Base-by-base conservation (phyloP, 1,140 invertebrate genomes). In the Lepidostoma basale region DNA sequence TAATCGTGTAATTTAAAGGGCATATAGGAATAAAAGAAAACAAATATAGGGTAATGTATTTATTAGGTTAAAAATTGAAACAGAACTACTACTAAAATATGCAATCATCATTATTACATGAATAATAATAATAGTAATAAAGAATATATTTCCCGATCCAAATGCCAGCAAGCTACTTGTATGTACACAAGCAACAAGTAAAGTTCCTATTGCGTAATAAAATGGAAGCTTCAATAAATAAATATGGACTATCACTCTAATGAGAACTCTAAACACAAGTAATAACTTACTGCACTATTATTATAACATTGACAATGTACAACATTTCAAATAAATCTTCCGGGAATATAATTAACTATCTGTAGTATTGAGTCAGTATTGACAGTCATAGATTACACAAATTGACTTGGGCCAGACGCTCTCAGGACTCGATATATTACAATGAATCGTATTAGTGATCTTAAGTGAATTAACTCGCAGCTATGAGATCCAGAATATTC, bases 1-100 rank as follows among this genome's bases (percentile, higher is more conserved):
- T n/a, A n/a, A n/a, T n/a, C n/a, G n/a, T n/a, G n/a, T n/a, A n/a
- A n/a, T n/a, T n/a, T n/a, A n/a, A n/a, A n/a, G n/a, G n/a, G n/a
- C n/a, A n/a, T n/a, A n/a, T n/a, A n/a, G n/a, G 39, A 40, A 40
- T 40, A 40, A 40, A 40, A 40, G 18, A 16, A 14, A 18, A 16
- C 8, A 14, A 14, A 3, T 40, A 14, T 40, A 16, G 39, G 1
- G 14, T 40, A 3, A 14, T 40, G 39, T 58, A 56, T 71, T 71
- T 67, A 67, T 71, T 71, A 64, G 33, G 64, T 71, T 70, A 67
- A 71, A 71, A 71, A 58, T 65, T 42, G 59, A 63, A 67, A 71
- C 64, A 62, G 64, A 67, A 67, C 69, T 71, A 71, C 69, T 64
- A 70, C 69, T 71, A 66, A 47, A 67, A 63, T 67, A 70, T 59